Base-by-base conservation (phyloP, 1,140 invertebrate genomes). In the Drosophila bocki region DNA sequence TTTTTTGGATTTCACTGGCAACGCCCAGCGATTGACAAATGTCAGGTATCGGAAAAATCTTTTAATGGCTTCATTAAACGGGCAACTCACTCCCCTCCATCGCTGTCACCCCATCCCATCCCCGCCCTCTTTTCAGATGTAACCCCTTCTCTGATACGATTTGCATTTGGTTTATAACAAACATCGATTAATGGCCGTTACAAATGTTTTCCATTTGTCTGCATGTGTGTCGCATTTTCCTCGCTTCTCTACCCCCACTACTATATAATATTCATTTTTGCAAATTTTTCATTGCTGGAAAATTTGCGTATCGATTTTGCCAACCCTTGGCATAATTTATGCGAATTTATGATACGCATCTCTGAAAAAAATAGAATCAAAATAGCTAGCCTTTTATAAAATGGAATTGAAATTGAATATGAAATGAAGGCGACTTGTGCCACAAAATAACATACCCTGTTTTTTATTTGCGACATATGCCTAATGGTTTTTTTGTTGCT, bases 171-270 rank as follows among this genome's bases (percentile, higher is more conserved):
- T 53, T 61, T 61, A 45, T 72, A 77, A 81, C 78, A 70, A 83
- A 83, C 72, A 83, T 87, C 83, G 72, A 88, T 87, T 87, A 87
- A 87, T 84, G 81, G 77, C 85, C 84, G 80, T 87, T 90, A 87
- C 84, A 87, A 87, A 87, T 88, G 84, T 88, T 88, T 87, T 87
- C 84, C 84, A 87, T 87, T 87, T 88, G 81, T 84, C 84, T 74
- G 80, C 84, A 62, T 87, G 77, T 59, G 82, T 59, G 82, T 78
- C 82, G 60, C 69, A 48, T 67, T 85, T 69, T 67, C 26, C 54
- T 74, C 70, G 51, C 53, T 65, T 57, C 39, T 7, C 62, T 17
- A 11, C 19, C n/a, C 26, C 51, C 17, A 6, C 7, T 22, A 1
- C 26, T 29, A 7, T 33, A 19, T 9, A 33, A 33, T 61, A 50